phyloP scores from a whole-genome alignment of 2,113 vertebrate species.

The Sprattus sprattus region DNA sequence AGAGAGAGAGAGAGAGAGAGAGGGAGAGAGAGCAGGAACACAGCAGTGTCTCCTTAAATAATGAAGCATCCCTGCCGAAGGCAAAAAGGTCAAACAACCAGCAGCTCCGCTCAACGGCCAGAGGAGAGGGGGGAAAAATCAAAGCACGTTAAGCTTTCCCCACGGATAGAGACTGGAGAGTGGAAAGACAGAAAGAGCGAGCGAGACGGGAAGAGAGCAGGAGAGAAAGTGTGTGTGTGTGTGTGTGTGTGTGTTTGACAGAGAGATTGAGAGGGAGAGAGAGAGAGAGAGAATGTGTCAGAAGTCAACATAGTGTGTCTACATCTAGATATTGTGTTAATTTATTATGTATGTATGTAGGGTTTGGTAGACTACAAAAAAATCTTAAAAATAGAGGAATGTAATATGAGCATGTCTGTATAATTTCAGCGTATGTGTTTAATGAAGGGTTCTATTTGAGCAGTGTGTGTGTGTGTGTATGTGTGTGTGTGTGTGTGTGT shows the following conservation, averaged over 20 bases:
- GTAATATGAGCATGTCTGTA: neutral
- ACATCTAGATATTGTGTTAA: neutral
- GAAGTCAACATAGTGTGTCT: neutral
- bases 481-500: slow-evolving; percentile 22
- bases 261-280: neutral
- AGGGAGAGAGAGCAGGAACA: neutral
- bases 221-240: neutral
- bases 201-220: neutral
- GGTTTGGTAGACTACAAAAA: neutral
- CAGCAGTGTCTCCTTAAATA: slow-evolving; percentile 18
- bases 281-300: neutral
- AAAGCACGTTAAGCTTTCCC: slow-evolving; percentile 29
- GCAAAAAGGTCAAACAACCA: slow-evolving; percentile 22
- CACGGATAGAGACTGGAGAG: neutral
- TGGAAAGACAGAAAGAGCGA: neutral
- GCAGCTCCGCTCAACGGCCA: slow-evolving; percentile 17
- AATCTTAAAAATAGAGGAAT: neutral
- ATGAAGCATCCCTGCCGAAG: slow-evolving; percentile 18
- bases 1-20: slow-evolving; percentile 14
- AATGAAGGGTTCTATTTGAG: neutral
- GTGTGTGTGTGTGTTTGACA: slow-evolving; percentile 6
- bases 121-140: neutral
- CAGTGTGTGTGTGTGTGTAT: neutral
- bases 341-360: neutral
- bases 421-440: neutral